Conservation (phyloP, 2,113 vertebrate species). For the Galbula dea region DNA sequence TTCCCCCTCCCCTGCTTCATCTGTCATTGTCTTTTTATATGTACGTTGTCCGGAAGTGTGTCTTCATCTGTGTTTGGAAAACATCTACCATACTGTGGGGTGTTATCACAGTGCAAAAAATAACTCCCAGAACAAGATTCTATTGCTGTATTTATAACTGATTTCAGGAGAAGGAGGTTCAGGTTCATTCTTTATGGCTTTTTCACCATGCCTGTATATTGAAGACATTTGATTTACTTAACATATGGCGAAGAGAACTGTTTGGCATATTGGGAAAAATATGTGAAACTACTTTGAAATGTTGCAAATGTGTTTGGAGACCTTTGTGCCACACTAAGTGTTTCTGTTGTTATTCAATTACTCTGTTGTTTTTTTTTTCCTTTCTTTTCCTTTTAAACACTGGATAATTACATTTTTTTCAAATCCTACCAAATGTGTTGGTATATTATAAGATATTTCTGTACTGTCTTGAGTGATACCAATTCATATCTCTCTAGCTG, state of each 20-base stretch:
- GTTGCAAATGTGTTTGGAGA: constrained; percentile 62
- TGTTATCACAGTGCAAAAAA: constrained; percentile 64
- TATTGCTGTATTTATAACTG: constrained; percentile 51
- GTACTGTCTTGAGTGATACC: background rate
- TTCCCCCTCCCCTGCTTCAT: constrained; percentile 15
- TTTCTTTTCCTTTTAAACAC: background rate
- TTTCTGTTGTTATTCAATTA: constrained; percentile 55
- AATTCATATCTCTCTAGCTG: background rate
- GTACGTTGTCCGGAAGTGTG: constrained; percentile 36
- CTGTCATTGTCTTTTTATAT: constrained; percentile 64
- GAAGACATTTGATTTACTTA: constrained; percentile 57
- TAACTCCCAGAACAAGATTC: constrained; percentile 60
- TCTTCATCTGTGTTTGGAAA: constrained; percentile 66
- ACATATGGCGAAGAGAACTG: constrained; percentile 54
- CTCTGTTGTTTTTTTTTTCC: background rate
- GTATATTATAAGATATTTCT: background rate
- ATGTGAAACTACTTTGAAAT: constrained; percentile 67
- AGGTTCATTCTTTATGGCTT: constrained; percentile 51
- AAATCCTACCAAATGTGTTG: background rate
- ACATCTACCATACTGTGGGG: constrained; percentile 58
- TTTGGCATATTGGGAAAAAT: constrained; percentile 67
- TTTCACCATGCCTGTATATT: constrained; percentile 22
- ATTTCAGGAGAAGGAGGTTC: constrained; percentile 55
- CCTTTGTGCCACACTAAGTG: background rate
- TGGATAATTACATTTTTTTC: background rate